Evolutionary conservation across 1,140 invertebrate genomes (phyloP).

Genomic region (Ceratitis capitata): DNA sequence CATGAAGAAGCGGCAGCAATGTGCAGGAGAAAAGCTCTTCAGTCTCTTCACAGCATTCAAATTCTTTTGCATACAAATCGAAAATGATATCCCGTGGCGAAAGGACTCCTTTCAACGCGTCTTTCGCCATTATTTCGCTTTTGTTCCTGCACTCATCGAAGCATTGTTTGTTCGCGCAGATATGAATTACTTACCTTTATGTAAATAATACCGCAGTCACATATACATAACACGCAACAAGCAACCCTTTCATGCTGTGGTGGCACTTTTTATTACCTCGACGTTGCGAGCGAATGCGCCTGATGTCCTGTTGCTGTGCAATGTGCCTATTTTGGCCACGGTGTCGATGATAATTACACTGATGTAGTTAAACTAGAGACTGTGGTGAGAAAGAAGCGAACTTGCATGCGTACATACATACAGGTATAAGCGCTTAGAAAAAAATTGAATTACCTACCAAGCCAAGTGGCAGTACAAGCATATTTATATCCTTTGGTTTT

Average conservation of each 20-base stretch:
- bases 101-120: conserved; percentile 53
- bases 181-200: conserved; percentile 40
- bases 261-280: conserved; percentile 26
- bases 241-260: neutral
- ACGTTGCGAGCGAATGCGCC: neutral
- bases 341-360: neutral
- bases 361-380: neutral
- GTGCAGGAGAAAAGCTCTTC: neutral
- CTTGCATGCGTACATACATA: neutral
- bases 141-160: neutral
- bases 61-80: conserved; percentile 46
- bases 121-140: neutral
- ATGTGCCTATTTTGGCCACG: neutral
- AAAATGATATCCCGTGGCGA: conserved; percentile 65
- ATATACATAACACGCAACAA: neutral
- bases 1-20: neutral
- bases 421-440: neutral
- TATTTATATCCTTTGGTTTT: conserved; percentile 42
- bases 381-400: neutral
- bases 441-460: neutral
- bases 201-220: conserved; percentile 40
- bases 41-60: neutral
- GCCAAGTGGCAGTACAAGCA: conserved; percentile 16
- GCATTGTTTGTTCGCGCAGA: conserved; percentile 8
- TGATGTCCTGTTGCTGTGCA: neutral